A percentile compares a stretch with the other conserved stretches of the same genome.
phyloP scores from a whole-genome alignment of 2,113 vertebrate species.

The Morone saxatilis region DNA sequence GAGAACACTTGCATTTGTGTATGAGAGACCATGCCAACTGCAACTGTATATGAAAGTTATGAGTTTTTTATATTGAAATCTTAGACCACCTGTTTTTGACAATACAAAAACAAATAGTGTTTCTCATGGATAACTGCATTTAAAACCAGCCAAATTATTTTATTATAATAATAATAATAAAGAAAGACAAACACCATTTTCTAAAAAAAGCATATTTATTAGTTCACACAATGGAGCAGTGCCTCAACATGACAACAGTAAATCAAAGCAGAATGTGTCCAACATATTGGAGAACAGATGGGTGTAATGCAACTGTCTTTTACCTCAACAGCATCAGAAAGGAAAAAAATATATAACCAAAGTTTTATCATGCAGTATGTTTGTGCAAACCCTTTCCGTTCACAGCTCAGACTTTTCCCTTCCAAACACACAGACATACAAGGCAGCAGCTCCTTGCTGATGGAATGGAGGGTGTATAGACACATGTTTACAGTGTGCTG shows the following conservation, averaged over 20 bases:
- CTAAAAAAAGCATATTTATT: slow-evolving; percentile 78
- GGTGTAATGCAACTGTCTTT: slow-evolving; percentile 35
- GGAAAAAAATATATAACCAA: slow-evolving; percentile 57
- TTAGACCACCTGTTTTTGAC: no score
- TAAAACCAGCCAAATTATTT: background rate
- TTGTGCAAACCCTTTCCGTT: slow-evolving; percentile 62
- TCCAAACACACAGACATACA: slow-evolving; percentile 40
- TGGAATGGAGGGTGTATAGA: slow-evolving; percentile 61
- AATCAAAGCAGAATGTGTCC: slow-evolving; percentile 75
- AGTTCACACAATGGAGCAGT: slow-evolving; percentile 73
- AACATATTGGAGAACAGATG: slow-evolving; percentile 51
- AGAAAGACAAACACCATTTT: background rate
- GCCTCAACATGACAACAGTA: slow-evolving; percentile 67
- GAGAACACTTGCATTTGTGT: no score
- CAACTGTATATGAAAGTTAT: no score
- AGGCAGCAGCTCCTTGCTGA: slow-evolving; percentile 67
- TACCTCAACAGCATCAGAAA: slow-evolving; percentile 43
- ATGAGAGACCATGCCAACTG: no score
- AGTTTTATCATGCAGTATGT: slow-evolving; percentile 74
- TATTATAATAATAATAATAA: background rate
- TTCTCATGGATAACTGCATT: background rate
- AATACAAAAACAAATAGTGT: no score
- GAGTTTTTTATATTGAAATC: no score
- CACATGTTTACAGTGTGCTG: slow-evolving; percentile 56
- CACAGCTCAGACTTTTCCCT: slow-evolving; percentile 41